Conservation (phyloP, 37 sponge, comb jelly and placozoan species). For the Mnemiopsis leidyi region DNA sequence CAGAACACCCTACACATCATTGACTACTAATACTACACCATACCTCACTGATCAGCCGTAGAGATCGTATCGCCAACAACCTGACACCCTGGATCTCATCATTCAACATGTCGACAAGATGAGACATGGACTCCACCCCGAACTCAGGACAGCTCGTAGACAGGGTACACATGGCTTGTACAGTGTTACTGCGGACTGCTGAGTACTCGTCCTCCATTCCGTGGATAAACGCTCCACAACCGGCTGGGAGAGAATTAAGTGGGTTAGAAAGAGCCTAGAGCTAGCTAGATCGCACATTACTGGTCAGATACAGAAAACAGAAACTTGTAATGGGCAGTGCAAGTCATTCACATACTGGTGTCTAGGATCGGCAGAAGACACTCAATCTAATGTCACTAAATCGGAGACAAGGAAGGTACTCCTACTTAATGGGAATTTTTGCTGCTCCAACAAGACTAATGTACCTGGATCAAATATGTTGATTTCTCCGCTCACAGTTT, state of each 20-base stretch:
- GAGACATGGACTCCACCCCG: slow-evolving; percentile 11
- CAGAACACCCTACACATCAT: too few relatives aligned
- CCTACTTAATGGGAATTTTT: too few relatives aligned
- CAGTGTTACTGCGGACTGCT: slow-evolving; percentile 38
- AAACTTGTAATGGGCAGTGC: too few relatives aligned
- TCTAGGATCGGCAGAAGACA: too few relatives aligned
- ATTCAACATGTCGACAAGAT: slow-evolving; percentile 56
- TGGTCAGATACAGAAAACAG: background rate
- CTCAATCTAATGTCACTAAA: too few relatives aligned
- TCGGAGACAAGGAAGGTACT: too few relatives aligned
- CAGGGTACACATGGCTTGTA: slow-evolving; percentile 26
- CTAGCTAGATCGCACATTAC: background rate
- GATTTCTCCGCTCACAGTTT: slow-evolving; percentile 42
- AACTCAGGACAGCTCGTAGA: background rate
- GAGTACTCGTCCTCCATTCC: slow-evolving; percentile 47
- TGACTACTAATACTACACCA: background rate
- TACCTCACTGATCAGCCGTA: background rate
- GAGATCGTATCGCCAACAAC: background rate
- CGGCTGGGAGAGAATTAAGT: background rate
- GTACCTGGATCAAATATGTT: slow-evolving; percentile 2
- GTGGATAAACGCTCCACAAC: slow-evolving; percentile 63
- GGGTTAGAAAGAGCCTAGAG: background rate
- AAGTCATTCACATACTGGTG: too few relatives aligned
- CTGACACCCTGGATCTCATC: slow-evolving; percentile 22
- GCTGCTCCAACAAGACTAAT: too few relatives aligned